Base-by-base conservation (phyloP, 2,797 vertebrate species). In the Emys orbicularis region DNA sequence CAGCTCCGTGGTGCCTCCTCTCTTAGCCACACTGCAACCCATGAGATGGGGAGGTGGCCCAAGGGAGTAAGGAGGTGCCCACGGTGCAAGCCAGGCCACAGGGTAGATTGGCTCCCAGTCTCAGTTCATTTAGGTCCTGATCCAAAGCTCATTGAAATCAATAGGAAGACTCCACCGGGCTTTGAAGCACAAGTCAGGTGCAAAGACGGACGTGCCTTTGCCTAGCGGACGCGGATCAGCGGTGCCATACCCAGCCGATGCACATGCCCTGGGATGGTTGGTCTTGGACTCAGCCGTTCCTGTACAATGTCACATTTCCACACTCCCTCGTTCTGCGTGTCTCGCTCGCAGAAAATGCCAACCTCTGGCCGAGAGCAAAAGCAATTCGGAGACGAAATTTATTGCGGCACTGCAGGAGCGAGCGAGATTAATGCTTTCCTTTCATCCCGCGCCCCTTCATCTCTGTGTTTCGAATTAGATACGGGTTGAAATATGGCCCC, bases 391-490 rank as follows among this genome's bases (percentile, higher is more conserved):
- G 85, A 72, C n/a, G 77, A 91, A 93, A 94, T 92, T 91, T 91
- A 86, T 95, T 76, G 81, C 61, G 88, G 44, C 91, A 87, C 92
- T 92, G 94, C 94, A 84, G 81, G 93, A 93, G 91, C 57, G 5
- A 3, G 37, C 0, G 19, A 95, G 97, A 96, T 96, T 88, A 92
- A 97, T 95, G 91, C 89, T 86, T 88, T 81, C 52, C 88, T 92
- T 96, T 95, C 96, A 95, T 95, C 92, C 89, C 68, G 5, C 0
- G 0, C 90, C 72, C 87, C 93, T 95, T 95, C 87, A 85, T 85
- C 92, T 95, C 90, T 65, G 86, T 56, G 91, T 91, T 95, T 97
- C 94, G 79, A 86, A 93, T 86, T 93, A 94, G 93, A 92, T 83
- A n/a, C 61, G 0, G 0, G 50, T 81, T 86, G 65, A 97, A 96